Conservation (phyloP, 2,113 vertebrate genomes). For the Poeciliopsis occidentalis region DNA sequence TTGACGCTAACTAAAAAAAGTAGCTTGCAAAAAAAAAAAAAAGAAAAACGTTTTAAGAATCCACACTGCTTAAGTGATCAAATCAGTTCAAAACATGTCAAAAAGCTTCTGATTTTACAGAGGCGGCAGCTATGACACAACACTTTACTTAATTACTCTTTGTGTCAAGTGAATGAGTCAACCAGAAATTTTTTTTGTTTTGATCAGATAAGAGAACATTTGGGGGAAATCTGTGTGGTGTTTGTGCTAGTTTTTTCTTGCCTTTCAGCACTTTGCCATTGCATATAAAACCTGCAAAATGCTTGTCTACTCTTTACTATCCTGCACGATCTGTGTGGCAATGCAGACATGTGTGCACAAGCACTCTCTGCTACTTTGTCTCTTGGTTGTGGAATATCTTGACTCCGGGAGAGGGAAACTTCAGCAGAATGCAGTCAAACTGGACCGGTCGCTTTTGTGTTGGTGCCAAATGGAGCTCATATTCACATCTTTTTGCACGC, state of each 20-base stretch:
- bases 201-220: too few relatives aligned
- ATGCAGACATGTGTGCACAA: not conserved
- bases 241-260: not conserved
- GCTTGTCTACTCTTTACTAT: not conserved
- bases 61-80: too few relatives aligned
- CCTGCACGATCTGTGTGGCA: not conserved
- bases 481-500: not conserved
- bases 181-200: not conserved
- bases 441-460: slow-evolving; percentile 1
- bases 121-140: not conserved
- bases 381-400: not conserved
- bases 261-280: not conserved
- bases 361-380: not conserved
- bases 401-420: not conserved
- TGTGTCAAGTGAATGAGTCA: not conserved
- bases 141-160: not conserved
- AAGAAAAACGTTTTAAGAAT: too few relatives aligned
- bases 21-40: not conserved
- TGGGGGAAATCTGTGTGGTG: not conserved
- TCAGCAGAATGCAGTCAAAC: slow-evolving; percentile 35
- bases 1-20: not conserved
- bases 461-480: not conserved
- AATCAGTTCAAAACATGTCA: not conserved
- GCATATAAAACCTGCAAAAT: not conserved
- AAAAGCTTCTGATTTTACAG: not conserved